phyloP scores from a whole-genome alignment of 2,888 invertebrate genomes.

The Pharmacophagus antenor region DNA sequence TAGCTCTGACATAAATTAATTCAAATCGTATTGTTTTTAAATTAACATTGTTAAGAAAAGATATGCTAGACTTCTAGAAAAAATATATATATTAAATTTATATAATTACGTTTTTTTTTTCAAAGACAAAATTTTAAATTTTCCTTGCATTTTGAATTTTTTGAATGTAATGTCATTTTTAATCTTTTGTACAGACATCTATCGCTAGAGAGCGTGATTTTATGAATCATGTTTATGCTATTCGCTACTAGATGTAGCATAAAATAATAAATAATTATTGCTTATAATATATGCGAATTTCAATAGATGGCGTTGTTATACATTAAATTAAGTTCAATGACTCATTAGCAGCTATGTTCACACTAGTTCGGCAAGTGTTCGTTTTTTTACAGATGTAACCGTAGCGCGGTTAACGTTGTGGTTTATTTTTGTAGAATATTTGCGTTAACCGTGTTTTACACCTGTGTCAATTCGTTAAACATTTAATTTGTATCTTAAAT shows the following conservation, averaged over 20 bases:
- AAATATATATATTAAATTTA: too few species aligned
- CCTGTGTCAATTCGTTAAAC: constrained; percentile 18
- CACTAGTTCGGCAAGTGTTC: constrained; percentile 34
- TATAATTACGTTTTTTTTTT: too few species aligned
- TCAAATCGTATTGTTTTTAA: too few species aligned
- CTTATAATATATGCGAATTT: not conserved
- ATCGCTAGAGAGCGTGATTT: not conserved
- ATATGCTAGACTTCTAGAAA: too few species aligned
- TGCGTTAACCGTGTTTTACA: constrained; percentile 27
- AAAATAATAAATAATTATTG: not conserved
- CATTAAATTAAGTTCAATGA: constrained; percentile 38
- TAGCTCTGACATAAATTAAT: too few species aligned
- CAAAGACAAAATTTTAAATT: too few species aligned
- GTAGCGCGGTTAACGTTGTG: constrained; percentile 33
- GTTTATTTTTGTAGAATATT: constrained; percentile 25
- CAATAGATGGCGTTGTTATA: constrained; percentile 38
- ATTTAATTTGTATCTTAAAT: constrained; percentile 13
- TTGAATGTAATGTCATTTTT: too few species aligned
- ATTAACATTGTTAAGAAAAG: too few species aligned
- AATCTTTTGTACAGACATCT: too few species aligned
- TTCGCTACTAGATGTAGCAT: constrained; percentile 5
- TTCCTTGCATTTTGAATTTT: too few species aligned
- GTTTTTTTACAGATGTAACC: constrained; percentile 32
- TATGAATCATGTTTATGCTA: not conserved
- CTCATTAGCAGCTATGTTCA: constrained; percentile 36